Evolutionary conservation across 2,888 invertebrate species (phyloP).

Genomic region (Drosophila gaucha): DNA sequence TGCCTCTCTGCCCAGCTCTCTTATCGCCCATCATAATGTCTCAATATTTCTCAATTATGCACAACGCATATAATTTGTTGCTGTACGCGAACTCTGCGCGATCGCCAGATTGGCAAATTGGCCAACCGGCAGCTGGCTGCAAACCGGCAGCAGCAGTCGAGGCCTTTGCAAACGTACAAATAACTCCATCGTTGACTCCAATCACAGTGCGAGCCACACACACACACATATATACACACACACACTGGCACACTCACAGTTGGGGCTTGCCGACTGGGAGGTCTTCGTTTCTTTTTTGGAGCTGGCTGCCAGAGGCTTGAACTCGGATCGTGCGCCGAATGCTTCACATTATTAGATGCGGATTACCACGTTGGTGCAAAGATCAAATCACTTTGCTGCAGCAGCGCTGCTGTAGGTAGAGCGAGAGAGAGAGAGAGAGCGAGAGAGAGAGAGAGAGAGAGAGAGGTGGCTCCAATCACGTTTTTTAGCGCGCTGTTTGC

Average conservation of each 20-base stretch:
- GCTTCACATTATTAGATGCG: conserved; percentile 83
- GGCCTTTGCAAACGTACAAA: conserved; percentile 74
- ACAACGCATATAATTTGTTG: conserved; percentile 80
- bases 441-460: neutral
- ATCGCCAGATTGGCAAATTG: conserved; percentile 35
- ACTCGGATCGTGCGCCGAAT: conserved; percentile 79
- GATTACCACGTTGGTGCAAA: conserved; percentile 79
- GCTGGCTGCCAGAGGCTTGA: conserved; percentile 29
- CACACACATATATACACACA: conserved; percentile 8
- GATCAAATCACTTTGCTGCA: conserved; percentile 78
- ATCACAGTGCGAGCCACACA: conserved; percentile 65
- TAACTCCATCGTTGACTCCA: conserved; percentile 82
- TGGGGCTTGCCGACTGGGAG: conserved; percentile 64
- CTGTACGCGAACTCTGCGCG: conserved; percentile 63
- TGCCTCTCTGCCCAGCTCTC: neutral
- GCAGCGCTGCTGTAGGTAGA: conserved; percentile 66
- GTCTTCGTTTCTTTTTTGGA: conserved; percentile 41
- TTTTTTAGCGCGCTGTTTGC: conserved; percentile 71
- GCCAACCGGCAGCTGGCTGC: conserved; percentile 44
- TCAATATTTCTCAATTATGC: conserved; percentile 78
- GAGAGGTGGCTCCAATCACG: conserved; percentile 75
- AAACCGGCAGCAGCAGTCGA: conserved; percentile 28
- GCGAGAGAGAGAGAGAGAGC: neutral
- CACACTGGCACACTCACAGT: conserved; percentile 2
- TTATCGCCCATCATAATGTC: conserved; percentile 60